phyloP scores from a whole-genome alignment of 2,113 vertebrate species.

The Myotis davidii region DNA sequence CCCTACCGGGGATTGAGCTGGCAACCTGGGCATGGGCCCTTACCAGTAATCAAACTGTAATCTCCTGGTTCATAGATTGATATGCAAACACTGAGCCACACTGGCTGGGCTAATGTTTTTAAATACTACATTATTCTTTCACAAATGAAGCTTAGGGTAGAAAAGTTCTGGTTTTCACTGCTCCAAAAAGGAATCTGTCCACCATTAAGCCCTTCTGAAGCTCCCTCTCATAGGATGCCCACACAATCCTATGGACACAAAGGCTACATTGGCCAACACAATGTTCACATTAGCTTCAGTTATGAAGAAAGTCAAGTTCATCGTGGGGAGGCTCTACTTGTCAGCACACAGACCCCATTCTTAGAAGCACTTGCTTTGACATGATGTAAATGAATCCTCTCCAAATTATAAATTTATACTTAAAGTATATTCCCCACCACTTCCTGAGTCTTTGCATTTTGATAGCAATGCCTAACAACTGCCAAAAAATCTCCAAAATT shows the following conservation, averaged over 20 bases:
- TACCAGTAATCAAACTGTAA: neutral
- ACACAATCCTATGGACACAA: neutral
- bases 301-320: neutral
- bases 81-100: neutral
- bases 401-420: neutral
- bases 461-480: neutral
- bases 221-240: neutral
- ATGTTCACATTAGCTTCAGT: neutral
- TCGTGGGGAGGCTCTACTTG: neutral
- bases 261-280: neutral
- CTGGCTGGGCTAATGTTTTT: neutral
- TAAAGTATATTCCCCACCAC: neutral
- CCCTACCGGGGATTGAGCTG: neutral
- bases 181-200: neutral
- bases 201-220: neutral
- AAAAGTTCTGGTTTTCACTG: neutral
- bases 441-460: slow-evolving; percentile 31
- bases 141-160: neutral
- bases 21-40: neutral
- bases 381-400: neutral
- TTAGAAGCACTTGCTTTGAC: slow-evolving; percentile 24
- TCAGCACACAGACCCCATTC: neutral
- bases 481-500: neutral
- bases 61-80: neutral
- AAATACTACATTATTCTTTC: neutral